These are phyloP conservation scores for Tethya wilhelma DNA, from an alignment of 37 sponge, comb jelly and placozoan species.

Conservation along the genomic window DNA sequence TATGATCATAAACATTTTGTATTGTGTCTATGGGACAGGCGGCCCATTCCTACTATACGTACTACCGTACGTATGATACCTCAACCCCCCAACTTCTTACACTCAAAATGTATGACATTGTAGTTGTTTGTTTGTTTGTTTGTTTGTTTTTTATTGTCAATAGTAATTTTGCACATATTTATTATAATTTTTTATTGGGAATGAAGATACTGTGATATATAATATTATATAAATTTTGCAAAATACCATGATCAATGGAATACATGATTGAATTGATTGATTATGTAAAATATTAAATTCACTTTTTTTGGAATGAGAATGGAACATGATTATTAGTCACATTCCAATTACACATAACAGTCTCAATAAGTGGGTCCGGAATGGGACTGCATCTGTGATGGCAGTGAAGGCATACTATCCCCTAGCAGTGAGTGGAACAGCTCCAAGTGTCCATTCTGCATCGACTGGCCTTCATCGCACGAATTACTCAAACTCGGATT, in stretches of 20 bases:
- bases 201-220: neutral
- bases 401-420: conserved; percentile 5
- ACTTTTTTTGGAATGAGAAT: neutral
- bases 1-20: too few species aligned
- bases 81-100: too few species aligned
- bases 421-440: conserved; percentile 36
- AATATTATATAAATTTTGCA: neutral
- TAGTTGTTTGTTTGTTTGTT: neutral
- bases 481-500: too few species aligned
- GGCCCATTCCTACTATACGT: too few species aligned
- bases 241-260: too few species aligned
- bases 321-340: too few species aligned
- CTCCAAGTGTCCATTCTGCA: neutral
- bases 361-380: conserved; percentile 17
- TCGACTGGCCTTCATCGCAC: neutral
- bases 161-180: neutral
- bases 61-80: too few species aligned
- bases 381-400: conserved; percentile 5
- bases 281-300: neutral
- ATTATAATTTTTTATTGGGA: neutral
- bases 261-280: too few species aligned
- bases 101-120: too few species aligned
- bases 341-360: too few species aligned
- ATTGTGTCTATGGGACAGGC: too few species aligned
- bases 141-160: too few species aligned